Evolutionary conservation across 2,888 invertebrate species (phyloP).

Genomic region (Ptilodon capucinus): DNA sequence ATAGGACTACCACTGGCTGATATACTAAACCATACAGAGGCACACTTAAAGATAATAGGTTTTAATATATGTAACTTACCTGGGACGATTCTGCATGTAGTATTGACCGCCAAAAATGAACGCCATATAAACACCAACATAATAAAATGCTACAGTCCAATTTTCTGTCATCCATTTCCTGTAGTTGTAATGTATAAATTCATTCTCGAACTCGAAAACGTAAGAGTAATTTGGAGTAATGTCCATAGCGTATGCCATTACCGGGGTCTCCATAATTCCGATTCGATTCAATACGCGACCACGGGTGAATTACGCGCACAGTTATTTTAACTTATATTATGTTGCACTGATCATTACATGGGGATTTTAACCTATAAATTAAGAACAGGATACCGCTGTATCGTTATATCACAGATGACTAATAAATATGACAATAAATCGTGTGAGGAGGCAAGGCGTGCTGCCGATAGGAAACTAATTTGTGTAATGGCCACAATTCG

Average conservation of each 20-base stretch:
- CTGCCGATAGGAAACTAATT: slow-evolving; percentile 54
- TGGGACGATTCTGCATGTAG: slow-evolving; percentile 95
- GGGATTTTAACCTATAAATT: slow-evolving; percentile 71
- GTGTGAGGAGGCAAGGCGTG: slow-evolving; percentile 56
- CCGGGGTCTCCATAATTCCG: slow-evolving; percentile 62
- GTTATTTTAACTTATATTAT: slow-evolving; percentile 37
- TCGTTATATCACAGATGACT: slow-evolving; percentile 75
- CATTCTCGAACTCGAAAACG: slow-evolving; percentile 97
- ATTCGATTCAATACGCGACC: slow-evolving; percentile 37
- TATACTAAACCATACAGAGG: no score
- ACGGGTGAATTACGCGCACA: slow-evolving; percentile 47
- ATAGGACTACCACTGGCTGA: no score
- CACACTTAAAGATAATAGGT: no score
- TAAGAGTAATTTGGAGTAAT: slow-evolving; percentile 94
- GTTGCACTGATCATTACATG: slow-evolving; percentile 72
- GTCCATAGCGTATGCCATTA: slow-evolving; percentile 79
- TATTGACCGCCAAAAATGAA: slow-evolving; percentile 96
- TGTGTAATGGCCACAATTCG: slow-evolving; percentile 63
- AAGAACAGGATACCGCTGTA: slow-evolving; percentile 58
- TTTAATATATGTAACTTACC: slow-evolving; percentile 69
- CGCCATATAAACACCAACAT: slow-evolving; percentile 94
- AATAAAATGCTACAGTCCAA: slow-evolving; percentile 97
- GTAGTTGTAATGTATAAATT: slow-evolving; percentile 94
- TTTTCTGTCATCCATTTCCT: slow-evolving; percentile 97
- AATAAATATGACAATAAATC: slow-evolving; percentile 64